Evolutionary conservation across 2,888 invertebrate genomes (phyloP), one percentile per base, ranked within the genome.

Genomic region (Meandrusa payeni): DNA sequence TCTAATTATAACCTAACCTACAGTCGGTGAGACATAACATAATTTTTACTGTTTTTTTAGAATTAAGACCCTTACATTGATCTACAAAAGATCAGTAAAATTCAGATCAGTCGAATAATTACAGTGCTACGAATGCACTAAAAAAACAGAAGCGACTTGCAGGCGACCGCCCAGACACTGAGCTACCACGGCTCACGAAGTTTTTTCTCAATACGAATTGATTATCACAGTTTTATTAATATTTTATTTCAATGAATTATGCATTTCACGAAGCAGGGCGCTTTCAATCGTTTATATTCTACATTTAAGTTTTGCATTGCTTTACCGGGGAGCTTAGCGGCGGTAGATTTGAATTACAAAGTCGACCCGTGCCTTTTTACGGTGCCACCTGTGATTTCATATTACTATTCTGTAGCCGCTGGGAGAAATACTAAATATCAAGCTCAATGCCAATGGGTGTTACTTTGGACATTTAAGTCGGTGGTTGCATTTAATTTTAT

Each of bases 301-400:
- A 54, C 58, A 73, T 75, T 75, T 76, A 74, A 76, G 76, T 76
- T 76, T 71, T 57, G 59, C 64, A 63, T 68, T 67, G 64, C 72
- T 62, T 72, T 72, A 73, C 68, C 69, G 61, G 22, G n/a, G 11
- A 37, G 38, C 24, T 38, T 32, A 61, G 57, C 62, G 54, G 55
- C 53, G 57, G 50, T 55, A 69, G 65, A 83, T 83, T 83, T 82
- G 82, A 82, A 82, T 83, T 79, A 77, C 82, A 83, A 83, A 83
- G 76, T 77, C 68, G 56, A 61, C 71, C 22, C 62, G 58, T 59
- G 64, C 67, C 73, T 74, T 74, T 74, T 69, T 69, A 51, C 57
- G 38, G 48, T 51, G 55, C 60, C 66, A 69, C 62, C 65, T 64
- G 63, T 68, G 71, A 70, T 66, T 73, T 61, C 60, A 64, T 43